Evolutionary conservation across 2,797 vertebrate species (phyloP).

Genomic region (Mallotus villosus): DNA sequence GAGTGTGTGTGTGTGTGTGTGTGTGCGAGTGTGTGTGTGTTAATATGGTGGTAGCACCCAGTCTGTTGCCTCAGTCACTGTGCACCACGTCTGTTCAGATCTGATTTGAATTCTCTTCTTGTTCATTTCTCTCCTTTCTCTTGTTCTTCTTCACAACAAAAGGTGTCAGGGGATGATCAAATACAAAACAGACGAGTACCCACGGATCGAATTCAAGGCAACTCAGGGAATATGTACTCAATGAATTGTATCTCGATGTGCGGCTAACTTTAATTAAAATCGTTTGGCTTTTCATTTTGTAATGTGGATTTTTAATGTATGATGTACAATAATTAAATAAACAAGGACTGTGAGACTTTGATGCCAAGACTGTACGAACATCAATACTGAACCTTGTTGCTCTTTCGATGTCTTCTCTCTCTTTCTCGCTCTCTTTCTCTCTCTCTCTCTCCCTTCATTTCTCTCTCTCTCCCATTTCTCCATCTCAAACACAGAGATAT

Average conservation of each 20-base stretch:
- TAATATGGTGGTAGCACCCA: slow-evolving; percentile 31
- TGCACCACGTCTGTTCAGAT: slow-evolving; percentile 52
- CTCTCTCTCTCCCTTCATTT: neutral
- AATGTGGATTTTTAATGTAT: no score
- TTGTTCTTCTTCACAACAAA: slow-evolving; percentile 2
- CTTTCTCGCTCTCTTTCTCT: neutral
- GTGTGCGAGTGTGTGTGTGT: slow-evolving; percentile 8
- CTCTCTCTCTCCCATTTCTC: neutral
- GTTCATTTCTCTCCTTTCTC: neutral
- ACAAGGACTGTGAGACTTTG: neutral
- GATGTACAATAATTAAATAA: neutral
- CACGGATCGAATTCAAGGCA: slow-evolving; percentile 40
- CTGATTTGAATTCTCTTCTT: slow-evolving; percentile 46
- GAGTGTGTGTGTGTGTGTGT: neutral
- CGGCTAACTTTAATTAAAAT: neutral
- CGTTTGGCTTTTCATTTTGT: neutral
- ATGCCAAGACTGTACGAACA: neutral
- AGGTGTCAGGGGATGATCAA: slow-evolving; percentile 16
- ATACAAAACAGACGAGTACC: neutral
- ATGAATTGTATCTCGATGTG: neutral
- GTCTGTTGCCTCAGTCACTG: slow-evolving; percentile 35
- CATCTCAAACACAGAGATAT: neutral
- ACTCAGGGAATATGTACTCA: neutral
- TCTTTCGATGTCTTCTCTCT: neutral
- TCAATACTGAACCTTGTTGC: neutral